phyloP scores from a whole-genome alignment of 1,140 invertebrate species.

The Drosophila mauritiana region DNA sequence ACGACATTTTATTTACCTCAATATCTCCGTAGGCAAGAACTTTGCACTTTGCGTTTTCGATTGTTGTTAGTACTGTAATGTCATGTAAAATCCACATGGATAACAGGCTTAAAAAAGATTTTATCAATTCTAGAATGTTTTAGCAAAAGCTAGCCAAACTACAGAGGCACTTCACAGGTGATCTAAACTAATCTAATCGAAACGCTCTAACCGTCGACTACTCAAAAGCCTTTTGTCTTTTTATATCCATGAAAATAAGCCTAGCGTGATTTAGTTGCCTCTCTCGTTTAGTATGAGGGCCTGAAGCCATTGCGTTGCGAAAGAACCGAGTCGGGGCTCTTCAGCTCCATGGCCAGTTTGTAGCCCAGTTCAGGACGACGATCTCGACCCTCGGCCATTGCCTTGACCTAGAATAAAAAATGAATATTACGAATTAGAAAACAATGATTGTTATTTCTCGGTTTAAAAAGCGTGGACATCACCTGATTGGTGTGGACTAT shows the following conservation, averaged over 20 bases:
- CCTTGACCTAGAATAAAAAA: conserved; percentile 87
- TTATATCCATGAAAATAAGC: conserved; percentile 31
- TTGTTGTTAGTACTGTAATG: conserved; percentile 17
- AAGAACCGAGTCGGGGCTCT: conserved; percentile 85
- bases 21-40: conserved; percentile 20
- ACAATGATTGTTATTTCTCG: too few relatives aligned
- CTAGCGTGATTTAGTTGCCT: conserved; percentile 31
- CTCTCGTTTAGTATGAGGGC: conserved; percentile 52
- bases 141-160: conserved; percentile 70
- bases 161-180: conserved; percentile 58
- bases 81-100: conserved; percentile 44
- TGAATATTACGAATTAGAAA: neutral
- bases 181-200: conserved; percentile 33
- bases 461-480: neutral
- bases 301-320: conserved; percentile 80
- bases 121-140: conserved; percentile 41
- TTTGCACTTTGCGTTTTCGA: conserved; percentile 6
- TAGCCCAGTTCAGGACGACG: conserved; percentile 94
- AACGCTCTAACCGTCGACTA: conserved; percentile 51
- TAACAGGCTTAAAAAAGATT: conserved; percentile 43
- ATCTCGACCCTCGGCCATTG: conserved; percentile 94
- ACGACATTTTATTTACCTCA: conserved; percentile 20
- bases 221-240: conserved; percentile 39
- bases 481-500: conserved; percentile 90
- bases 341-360: conserved; percentile 93